A percentile compares a stretch with the other conserved stretches of the same genome.
These are phyloP conservation scores for Hassar affinis DNA, from an alignment of 2,113 vertebrate species.

Conservation along the genomic window DNA sequence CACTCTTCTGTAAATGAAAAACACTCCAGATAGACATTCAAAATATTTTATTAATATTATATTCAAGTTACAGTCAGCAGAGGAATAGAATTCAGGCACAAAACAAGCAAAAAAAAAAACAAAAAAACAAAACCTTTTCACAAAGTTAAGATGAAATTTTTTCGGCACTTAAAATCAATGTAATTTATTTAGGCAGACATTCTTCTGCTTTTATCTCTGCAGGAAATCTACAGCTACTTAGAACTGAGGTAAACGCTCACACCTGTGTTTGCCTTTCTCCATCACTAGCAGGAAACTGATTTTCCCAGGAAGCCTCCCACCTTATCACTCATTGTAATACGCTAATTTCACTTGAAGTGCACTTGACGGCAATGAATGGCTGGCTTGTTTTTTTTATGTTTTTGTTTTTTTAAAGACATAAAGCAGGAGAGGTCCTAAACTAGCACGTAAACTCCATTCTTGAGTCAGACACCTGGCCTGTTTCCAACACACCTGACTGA, in stretches of 20 bases:
- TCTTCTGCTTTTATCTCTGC: background rate
- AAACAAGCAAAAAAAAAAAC: constrained; percentile 5
- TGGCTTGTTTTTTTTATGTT: constrained; percentile 5
- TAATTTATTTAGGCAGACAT: background rate
- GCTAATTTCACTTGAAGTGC: constrained; percentile 20
- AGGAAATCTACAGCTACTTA: background rate
- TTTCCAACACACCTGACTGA: constrained; percentile 65
- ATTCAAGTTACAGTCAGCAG: constrained; percentile 22
- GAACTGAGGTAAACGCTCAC: constrained; percentile 1
- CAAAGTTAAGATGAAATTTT: constrained; percentile 15
- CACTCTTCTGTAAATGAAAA: background rate
- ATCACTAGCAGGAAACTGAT: background rate
- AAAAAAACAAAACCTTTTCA: background rate
- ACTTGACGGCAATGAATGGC: constrained; percentile 23
- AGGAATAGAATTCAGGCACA: constrained; percentile 39
- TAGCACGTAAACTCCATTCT: constrained; percentile 29
- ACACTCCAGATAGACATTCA: constrained; percentile 6
- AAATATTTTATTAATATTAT: constrained; percentile 42
- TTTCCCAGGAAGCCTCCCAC: background rate
- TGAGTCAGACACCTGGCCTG: constrained; percentile 55
- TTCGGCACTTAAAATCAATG: constrained; percentile 5
- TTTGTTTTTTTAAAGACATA: constrained; percentile 13
- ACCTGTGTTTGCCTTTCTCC: constrained; percentile 14
- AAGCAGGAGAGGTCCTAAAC: constrained; percentile 13
- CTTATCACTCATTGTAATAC: background rate